Evolutionary conservation across 2,888 invertebrate genomes (phyloP), one percentile per base, ranked within the genome.

Genomic region (Actias luna): DNA sequence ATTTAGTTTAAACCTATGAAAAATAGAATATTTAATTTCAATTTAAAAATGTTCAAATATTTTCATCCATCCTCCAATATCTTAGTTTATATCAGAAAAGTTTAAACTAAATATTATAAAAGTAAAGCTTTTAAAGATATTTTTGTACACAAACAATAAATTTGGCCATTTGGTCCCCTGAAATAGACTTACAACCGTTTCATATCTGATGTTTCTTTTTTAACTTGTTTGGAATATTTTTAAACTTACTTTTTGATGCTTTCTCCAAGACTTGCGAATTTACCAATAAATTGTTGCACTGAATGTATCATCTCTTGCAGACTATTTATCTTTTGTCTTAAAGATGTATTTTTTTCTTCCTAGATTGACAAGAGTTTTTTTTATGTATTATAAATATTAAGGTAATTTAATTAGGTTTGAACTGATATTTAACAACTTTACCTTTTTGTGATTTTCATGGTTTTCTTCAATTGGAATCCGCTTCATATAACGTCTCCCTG

Each of bases 291-390:
- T 81, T 98, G 98, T 89, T 99, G 99, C 12, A 99, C 98, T 62
- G 96, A 96, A 76, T 98, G 96, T 27, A 99, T 97, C 62, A 98
- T 98, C 85, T 99, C 99, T 83, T 99, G 98, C 65, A 99, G 96
- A 25, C 97, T 97, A 82, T 97, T 97, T 60, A 99, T 87, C 72
- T 97, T 95, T 84, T 98, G 98, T 80, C 98, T 96, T 65, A 99
- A 92, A 67, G 97, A 96, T 81, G 97, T 97, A 84, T 97, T 97
- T 86, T 98, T 98, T 82, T 98, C 98, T 83, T 98, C 98, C 95
- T 96, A 73, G 60, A 87, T 79, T 60, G 35, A 18, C 52, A 52
- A 58, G 10, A 31, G 35, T 59, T 5, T 36, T 61, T n/a, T n/a
- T 58, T 52, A 39, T 59, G 8, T 35, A 58, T 60, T 57, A 63